Evolutionary conservation across 2,113 vertebrate genomes (phyloP).

Genomic region (mouse (Mus musculus)): GRCm39 chr4:57769501-57770000

Average conservation of each 20-base stretch:
- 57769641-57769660: neutral
- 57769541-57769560: neutral
- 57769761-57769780: neutral
- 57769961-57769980: neutral
- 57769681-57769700: neutral
- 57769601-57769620: neutral
- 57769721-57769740: conserved; percentile 30
- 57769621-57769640: neutral
- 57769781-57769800: neutral
- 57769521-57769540: neutral
- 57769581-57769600: neutral
- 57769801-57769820: neutral
- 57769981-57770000: neutral
- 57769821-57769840: neutral
- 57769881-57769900: neutral
- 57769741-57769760: neutral
- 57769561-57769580: neutral
- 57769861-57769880: neutral
- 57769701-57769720: neutral
- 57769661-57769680: too few relatives aligned
- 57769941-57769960: neutral
- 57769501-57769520: neutral
- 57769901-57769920: neutral
- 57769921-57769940: neutral
- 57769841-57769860: neutral